Evolutionary conservation across 2,888 invertebrate genomes (phyloP), one percentile per base, ranked within the genome.

Genomic region (Caenorhabditis uteleia): DNA sequence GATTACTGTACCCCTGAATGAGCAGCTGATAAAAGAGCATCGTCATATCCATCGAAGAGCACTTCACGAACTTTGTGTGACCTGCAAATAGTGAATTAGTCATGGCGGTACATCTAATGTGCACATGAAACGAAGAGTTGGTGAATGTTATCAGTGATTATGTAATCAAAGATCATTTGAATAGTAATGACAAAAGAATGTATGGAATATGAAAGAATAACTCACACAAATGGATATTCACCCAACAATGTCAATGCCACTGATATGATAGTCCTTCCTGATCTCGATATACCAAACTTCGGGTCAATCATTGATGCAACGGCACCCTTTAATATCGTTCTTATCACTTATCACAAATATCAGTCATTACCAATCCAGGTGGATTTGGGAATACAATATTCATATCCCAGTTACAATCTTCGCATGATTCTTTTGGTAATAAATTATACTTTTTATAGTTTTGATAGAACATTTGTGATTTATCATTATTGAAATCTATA

Each of bases 1-100:
- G 26, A 39, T 3, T 27, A 8, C 7, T 18, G n/a, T 45, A 68
- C 58, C 21, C 70, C 50, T 1, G 73, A 73, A 58, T 77, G 76
- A 29, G 76, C 76, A 0, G 67, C 68, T 6, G 71, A 67, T n/a
- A 80, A 59, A 18, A 80, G 55, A 6, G 77, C 58, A 44, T 80
- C 80, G 0, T 72, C 55, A 33, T 80, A 80, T 0, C 80, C 80
- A 44, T 77, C 75, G 50, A 80, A 80, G 7, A 80, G 49, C 6
- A 80, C 56, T 18, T 77, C 77, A 14, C 77, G 69, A 10, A 79
- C 71, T 49, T 44, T 31, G n/a, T 74, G 74, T 7, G 66, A 51
- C 21, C 79, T 79, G 50, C 38, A 70, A 54, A 14, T 7, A 16
- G 18, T 18, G 3, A 5, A n/a, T n/a, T n/a, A n/a, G n/a, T n/a